Evolutionary conservation across 2,113 vertebrate genomes (phyloP).

Genomic region (Panthera leo): DNA sequence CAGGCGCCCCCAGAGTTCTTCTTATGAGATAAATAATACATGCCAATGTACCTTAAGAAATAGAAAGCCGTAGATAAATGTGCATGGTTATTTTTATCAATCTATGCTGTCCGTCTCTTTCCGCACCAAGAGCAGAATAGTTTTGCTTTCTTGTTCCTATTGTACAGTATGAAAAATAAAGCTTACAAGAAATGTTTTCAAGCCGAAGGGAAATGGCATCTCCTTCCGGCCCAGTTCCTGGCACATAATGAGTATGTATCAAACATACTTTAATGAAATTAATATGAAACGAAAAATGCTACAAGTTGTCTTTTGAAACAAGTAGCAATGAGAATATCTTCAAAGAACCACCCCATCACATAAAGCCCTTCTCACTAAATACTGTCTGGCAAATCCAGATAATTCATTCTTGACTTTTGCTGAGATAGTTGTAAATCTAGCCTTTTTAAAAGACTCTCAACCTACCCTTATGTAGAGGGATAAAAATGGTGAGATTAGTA

Average conservation of each 20-base stretch:
- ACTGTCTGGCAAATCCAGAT: neutral
- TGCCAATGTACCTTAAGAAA: neutral
- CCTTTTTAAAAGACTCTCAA: neutral
- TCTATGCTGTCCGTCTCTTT: neutral
- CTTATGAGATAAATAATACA: neutral
- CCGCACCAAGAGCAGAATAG: neutral
- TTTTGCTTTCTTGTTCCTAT: neutral
- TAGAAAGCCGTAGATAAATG: neutral
- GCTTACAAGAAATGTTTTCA: neutral
- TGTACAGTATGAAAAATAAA: neutral
- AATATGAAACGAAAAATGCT: neutral
- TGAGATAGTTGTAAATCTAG: neutral
- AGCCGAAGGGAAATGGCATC: neutral
- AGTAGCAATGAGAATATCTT: neutral
- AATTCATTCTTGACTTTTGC: neutral
- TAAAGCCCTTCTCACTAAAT: neutral
- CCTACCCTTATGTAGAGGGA: neutral
- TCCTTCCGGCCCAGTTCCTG: too few relatives aligned
- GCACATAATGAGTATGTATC: too few relatives aligned
- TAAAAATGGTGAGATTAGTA: neutral
- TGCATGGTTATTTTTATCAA: neutral
- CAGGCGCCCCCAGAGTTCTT: neutral
- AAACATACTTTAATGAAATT: too few relatives aligned
- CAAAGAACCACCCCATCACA: neutral
- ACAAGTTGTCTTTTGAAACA: conserved; percentile 27